These are phyloP conservation scores for Lasioglossum zephyrum DNA, from an alignment of 2,888 invertebrate species.

Conservation along the genomic window DNA sequence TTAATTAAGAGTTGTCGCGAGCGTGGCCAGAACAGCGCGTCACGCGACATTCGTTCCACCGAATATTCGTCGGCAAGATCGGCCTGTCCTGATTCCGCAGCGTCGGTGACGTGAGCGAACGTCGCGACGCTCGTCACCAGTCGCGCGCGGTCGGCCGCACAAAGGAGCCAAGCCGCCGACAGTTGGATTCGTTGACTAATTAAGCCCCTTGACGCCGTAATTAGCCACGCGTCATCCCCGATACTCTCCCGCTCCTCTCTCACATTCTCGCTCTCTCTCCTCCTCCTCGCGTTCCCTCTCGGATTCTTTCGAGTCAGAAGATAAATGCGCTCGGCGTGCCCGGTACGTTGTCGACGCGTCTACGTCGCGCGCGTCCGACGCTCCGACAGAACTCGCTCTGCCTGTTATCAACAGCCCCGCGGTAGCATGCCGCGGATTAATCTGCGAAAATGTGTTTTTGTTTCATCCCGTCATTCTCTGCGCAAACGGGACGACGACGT, in stretches of 20 bases:
- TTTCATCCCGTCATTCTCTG: constrained; percentile 43
- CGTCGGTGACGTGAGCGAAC: constrained; percentile 13
- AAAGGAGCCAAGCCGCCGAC: constrained; percentile 54
- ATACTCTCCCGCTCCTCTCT: constrained; percentile 11
- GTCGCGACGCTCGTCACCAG: constrained; percentile 36
- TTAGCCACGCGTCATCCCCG: constrained; percentile 67
- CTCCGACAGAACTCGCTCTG: neutral
- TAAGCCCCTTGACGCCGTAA: constrained; percentile 70
- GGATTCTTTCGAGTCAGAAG: constrained; percentile 49
- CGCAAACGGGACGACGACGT: constrained; percentile 25
- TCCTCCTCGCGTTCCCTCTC: neutral
- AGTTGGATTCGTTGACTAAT: constrained; percentile 66
- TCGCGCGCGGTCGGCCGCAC: constrained; percentile 30
- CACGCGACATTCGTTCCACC: constrained; percentile 67
- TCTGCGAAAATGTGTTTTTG: constrained; percentile 63
- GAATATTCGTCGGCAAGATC: constrained; percentile 60
- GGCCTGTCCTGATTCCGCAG: constrained; percentile 56
- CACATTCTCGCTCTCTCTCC: neutral
- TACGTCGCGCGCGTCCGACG: neutral
- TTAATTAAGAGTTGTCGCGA: constrained; percentile 67
- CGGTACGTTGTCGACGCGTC: constrained; percentile 20
- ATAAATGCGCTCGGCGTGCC: constrained; percentile 46
- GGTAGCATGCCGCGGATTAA: constrained; percentile 59
- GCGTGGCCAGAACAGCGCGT: constrained; percentile 42
- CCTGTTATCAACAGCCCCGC: constrained; percentile 23